A percentile compares a stretch with the other conserved stretches of the same genome.
Conservation (phyloP, 2,113 vertebrate species). For the Pimephales promelas region DNA sequence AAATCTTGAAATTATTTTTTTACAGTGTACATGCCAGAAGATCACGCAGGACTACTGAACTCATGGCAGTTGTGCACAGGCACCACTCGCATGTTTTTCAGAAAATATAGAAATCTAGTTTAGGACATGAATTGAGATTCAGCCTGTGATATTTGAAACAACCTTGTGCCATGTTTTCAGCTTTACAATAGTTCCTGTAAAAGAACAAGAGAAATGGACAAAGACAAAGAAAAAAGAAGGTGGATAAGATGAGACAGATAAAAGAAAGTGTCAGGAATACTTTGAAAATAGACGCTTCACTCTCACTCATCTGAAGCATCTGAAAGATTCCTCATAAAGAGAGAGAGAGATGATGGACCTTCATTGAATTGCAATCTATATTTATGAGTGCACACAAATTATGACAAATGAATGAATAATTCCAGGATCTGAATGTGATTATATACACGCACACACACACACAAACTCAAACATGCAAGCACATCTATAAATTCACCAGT, state of each 20-base stretch:
- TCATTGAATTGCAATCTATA: constrained; percentile 35
- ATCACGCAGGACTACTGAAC: too few relatives aligned
- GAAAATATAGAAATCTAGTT: background rate
- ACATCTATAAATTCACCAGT: constrained; percentile 1
- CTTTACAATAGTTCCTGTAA: background rate
- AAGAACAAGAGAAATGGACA: constrained; percentile 5
- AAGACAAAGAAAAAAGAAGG: background rate
- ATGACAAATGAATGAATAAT: constrained; percentile 17
- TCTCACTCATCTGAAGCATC: background rate
- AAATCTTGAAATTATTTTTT: too few relatives aligned
- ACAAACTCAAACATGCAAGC: background rate
- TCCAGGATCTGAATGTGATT: background rate
- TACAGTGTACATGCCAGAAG: too few relatives aligned
- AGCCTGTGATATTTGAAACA: background rate
- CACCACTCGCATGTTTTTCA: background rate
- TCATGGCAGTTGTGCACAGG: background rate
- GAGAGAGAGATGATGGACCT: background rate
- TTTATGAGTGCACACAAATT: constrained; percentile 23
- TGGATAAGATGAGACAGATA: background rate
- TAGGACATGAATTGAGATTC: background rate
- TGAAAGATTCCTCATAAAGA: background rate
- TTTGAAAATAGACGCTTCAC: background rate
- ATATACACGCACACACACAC: background rate
- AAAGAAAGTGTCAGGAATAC: background rate
- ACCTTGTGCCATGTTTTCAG: background rate